phyloP scores from a whole-genome alignment of 1,140 invertebrate genomes.

The Drusus annulatus region DNA sequence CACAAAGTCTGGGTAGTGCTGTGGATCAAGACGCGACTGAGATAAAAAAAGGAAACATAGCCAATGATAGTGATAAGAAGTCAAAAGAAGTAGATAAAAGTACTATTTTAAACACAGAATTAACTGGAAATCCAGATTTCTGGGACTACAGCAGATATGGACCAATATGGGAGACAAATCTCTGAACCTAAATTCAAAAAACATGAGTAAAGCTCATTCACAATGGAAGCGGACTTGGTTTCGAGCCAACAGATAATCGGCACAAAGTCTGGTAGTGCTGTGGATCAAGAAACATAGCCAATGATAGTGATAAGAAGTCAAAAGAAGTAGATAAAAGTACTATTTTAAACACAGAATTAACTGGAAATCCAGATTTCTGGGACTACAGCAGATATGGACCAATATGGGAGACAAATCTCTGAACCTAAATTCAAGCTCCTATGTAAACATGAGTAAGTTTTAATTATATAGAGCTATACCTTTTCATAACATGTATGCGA shows the following conservation, averaged over 20 bases:
- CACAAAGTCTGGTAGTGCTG: not conserved
- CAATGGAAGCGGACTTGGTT: too few species aligned
- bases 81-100: conserved; percentile 23
- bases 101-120: not conserved
- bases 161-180: conserved; percentile 49
- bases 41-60: conserved; percentile 35
- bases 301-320: conserved; percentile 15
- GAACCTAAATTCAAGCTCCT: not conserved
- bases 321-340: conserved; percentile 24
- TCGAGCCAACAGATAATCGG: conserved; percentile 45
- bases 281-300: conserved; percentile 26
- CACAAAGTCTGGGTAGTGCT: not conserved
- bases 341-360: conserved; percentile 10
- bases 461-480: too few species aligned
- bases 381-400: conserved; percentile 39
- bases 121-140: conserved; percentile 33
- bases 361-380: conserved; percentile 36
- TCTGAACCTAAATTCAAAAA: conserved; percentile 16
- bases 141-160: conserved; percentile 40
- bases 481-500: too few species aligned
- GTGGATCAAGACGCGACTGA: conserved; percentile 39
- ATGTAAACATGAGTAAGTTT: too few species aligned
- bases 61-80: conserved; percentile 21
- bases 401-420: conserved; percentile 51
- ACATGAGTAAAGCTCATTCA: too few species aligned